Evolutionary conservation across 1,140 invertebrate species (phyloP), one percentile per base, ranked within the genome.

Genomic region (Leguminivora glycinivorella): DNA sequence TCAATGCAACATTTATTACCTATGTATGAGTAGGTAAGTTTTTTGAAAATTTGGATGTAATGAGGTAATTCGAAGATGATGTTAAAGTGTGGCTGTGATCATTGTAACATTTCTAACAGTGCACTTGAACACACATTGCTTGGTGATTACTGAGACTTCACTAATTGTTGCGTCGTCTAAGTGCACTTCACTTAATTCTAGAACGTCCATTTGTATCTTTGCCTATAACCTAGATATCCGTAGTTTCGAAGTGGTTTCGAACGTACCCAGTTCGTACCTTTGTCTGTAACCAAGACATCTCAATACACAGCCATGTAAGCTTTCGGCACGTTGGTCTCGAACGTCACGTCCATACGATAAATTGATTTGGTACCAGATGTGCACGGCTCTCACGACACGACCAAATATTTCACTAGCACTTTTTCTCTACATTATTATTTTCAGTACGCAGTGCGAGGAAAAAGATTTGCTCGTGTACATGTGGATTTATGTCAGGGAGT

Each of bases 291-390:
- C 26, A 10, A 63, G 58, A 63, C 56, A 60, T 63, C 25, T 63
- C 31, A 34, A 63, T 63, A 63, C 58, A 63, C 6, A 63, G 17
- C 26, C 58, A 29, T 63, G 29, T 63, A 63, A 31, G 58, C 58
- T 31, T 29, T 63, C 58, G n/a, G 58, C 58, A 43, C 19, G 34
- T 69, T 72, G 73, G 70, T 68, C 31, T 68, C 71, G 70, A 80
- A 79, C 75, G 78, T 83, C 83, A 84, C 83, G 83, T 84, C 71
- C 75, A 56, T 63, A 75, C 79, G 73, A 87, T 87, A 87, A 87
- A 87, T 87, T 87, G 85, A 87, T 84, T 74, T 85, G 72, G 76
- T 77, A 82, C 70, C 85, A 85, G 82, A 83, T 87, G 83, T 78
- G 79, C 79, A 75, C 80, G 69, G 73, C 56, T 69, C 72, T 76